These are phyloP conservation scores for Labeo catla DNA, from an alignment of 2,113 vertebrate species.

Conservation along the genomic window DNA sequence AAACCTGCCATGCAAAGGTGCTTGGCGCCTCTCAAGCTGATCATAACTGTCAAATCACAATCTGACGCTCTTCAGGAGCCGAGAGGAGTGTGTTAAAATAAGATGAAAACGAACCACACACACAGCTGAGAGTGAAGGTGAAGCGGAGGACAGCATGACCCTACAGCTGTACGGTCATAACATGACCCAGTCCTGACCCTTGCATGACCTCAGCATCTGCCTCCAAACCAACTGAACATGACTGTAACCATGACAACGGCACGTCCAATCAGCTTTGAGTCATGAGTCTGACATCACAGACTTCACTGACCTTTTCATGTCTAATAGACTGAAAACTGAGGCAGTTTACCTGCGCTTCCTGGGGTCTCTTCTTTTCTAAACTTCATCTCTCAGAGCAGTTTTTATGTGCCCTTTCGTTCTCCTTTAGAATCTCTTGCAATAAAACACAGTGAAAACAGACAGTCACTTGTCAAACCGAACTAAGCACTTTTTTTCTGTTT, in stretches of 20 bases:
- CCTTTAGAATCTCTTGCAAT: background rate
- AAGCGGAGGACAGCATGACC: background rate
- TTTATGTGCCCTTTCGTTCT: background rate
- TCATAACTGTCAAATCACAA: constrained; percentile 70
- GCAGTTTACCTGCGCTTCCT: background rate
- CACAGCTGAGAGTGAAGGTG: background rate
- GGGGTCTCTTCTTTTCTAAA: constrained; percentile 9
- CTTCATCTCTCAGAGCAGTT: background rate
- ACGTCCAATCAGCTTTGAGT: constrained; percentile 18
- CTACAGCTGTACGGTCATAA: background rate
- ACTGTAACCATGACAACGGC: constrained; percentile 27
- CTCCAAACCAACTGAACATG: background rate
- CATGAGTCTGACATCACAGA: constrained; percentile 2
- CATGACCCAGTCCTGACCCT: background rate
- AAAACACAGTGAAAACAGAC: background rate
- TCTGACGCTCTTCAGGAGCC: constrained; percentile 55
- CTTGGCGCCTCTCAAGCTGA: constrained; percentile 65
- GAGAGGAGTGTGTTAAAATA: constrained; percentile 12
- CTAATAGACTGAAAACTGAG: background rate
- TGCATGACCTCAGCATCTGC: background rate
- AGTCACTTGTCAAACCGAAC: background rate
- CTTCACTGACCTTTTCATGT: constrained; percentile 24
- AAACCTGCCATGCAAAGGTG: constrained; percentile 71
- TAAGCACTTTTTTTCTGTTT: background rate
- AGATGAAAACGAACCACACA: constrained; percentile 3